These are phyloP conservation scores for Opisthocomus hoazin DNA, from an alignment of 2,113 vertebrate genomes.

Conservation along the genomic window DNA sequence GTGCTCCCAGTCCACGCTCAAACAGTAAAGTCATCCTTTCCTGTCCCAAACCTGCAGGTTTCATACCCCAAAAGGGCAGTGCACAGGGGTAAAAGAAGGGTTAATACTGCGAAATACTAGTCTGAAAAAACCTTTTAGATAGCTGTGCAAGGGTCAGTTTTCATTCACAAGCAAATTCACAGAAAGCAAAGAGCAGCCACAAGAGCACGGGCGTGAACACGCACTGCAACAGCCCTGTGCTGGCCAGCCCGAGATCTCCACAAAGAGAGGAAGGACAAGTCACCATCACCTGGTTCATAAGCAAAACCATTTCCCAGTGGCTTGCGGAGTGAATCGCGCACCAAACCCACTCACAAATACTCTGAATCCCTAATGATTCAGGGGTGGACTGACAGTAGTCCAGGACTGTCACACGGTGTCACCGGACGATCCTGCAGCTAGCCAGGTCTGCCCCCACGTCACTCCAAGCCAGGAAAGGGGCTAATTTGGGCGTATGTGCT, in stretches of 20 bases:
- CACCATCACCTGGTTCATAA: not conserved
- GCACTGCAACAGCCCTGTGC: fast-evolving
- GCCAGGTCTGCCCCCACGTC: not conserved
- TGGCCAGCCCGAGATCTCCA: not conserved
- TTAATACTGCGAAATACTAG: not conserved
- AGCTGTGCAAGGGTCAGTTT: not conserved
- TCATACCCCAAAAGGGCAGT: not conserved
- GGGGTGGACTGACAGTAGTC: not conserved
- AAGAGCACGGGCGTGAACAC: fast-evolving
- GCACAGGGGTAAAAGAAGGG: not conserved
- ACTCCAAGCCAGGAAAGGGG: not conserved
- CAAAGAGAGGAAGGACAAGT: not conserved
- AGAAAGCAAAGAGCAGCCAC: not conserved
- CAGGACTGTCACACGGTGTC: not conserved
- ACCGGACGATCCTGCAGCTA: not conserved
- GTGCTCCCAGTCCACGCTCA: fast-evolving
- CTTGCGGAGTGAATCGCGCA: not conserved
- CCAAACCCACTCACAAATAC: not conserved
- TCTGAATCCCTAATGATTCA: fast-evolving
- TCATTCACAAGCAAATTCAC: not conserved
- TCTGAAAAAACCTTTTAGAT: not conserved
- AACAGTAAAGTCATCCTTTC: not conserved
- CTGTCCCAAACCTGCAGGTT: not conserved
- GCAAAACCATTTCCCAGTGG: not conserved
- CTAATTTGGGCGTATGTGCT: not conserved